Evolutionary conservation across 64 coral and sea anemone genomes (phyloP).

Genomic region (Actinia equina): DNA sequence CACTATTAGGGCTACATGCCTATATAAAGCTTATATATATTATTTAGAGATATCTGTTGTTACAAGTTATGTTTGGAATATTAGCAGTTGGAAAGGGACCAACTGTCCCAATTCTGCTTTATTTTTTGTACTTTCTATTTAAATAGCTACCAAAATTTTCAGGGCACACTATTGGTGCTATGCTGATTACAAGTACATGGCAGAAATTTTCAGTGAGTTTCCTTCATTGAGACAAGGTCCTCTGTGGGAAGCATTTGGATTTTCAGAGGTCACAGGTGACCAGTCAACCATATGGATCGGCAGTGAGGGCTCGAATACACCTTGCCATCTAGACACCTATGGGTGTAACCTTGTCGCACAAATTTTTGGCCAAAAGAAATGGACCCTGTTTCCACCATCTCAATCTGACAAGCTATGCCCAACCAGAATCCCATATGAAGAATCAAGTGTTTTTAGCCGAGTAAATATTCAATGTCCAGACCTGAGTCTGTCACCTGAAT

Average conservation of each 20-base stretch:
- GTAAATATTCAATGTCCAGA: slow-evolving; percentile 77
- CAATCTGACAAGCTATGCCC: slow-evolving; percentile 73
- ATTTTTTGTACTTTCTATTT: not conserved
- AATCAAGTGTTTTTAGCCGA: slow-evolving; percentile 93
- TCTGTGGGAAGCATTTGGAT: slow-evolving; percentile 86
- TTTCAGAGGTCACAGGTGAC: slow-evolving; percentile 69
- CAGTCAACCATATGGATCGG: slow-evolving; percentile 98
- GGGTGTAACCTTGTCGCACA: slow-evolving; percentile 96
- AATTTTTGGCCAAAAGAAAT: slow-evolving; percentile 89
- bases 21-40: no score
- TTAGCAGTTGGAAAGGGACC: no score
- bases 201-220: slow-evolving; percentile 76
- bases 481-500: slow-evolving; percentile 56
- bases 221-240: slow-evolving; percentile 54
- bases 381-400: slow-evolving; percentile 80
- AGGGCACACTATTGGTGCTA: slow-evolving; percentile 93
- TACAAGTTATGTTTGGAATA: no score
- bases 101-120: no score
- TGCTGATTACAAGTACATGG: slow-evolving; percentile 99
- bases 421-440: slow-evolving; percentile 98
- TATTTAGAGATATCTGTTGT: no score
- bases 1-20: no score
- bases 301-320: slow-evolving; percentile 80
- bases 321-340: slow-evolving; percentile 95
- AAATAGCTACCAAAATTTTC: not conserved